Evolutionary conservation across 2,113 vertebrate species (phyloP).

Genomic region (Epinephelus fuscoguttatus): DNA sequence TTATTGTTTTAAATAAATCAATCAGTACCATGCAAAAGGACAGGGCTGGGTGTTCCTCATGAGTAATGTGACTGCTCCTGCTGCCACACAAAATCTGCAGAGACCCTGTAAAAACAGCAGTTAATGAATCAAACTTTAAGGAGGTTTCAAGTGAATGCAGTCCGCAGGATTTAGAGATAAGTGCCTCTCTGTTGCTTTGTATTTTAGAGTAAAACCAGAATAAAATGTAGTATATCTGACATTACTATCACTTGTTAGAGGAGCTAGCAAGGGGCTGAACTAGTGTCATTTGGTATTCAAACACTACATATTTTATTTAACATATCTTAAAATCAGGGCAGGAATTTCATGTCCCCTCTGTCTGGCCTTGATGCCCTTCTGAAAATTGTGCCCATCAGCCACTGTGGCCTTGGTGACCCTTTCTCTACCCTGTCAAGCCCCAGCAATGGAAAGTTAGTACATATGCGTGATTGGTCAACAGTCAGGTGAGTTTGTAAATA

Average conservation of each 20-base stretch:
- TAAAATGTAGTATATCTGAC: not conserved
- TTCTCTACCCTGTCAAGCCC: too few species aligned
- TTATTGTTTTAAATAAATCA: conserved; percentile 30
- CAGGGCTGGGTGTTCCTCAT: not conserved
- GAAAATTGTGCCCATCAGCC: too few species aligned
- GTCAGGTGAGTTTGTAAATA: too few species aligned
- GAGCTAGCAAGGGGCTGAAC: not conserved
- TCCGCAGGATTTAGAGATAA: conserved; percentile 25
- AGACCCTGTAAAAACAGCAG: conserved; percentile 24
- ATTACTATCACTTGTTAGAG: not conserved
- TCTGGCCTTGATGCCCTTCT: too few species aligned
- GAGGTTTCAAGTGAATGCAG: conserved; percentile 5
- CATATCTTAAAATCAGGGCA: too few species aligned
- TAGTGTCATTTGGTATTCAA: not conserved
- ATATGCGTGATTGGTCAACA: too few species aligned
- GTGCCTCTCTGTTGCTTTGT: conserved; percentile 10
- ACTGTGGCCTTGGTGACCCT: too few species aligned
- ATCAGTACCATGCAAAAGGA: not conserved
- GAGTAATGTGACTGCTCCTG: not conserved
- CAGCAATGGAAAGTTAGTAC: too few species aligned
- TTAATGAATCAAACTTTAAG: conserved; percentile 32
- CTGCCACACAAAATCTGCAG: not conserved
- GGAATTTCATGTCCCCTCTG: too few species aligned
- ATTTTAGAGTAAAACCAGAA: conserved; percentile 6
- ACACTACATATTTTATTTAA: not conserved